phyloP scores from a whole-genome alignment of 2,797 vertebrate species.

The Melanotaenia trifasciata region DNA sequence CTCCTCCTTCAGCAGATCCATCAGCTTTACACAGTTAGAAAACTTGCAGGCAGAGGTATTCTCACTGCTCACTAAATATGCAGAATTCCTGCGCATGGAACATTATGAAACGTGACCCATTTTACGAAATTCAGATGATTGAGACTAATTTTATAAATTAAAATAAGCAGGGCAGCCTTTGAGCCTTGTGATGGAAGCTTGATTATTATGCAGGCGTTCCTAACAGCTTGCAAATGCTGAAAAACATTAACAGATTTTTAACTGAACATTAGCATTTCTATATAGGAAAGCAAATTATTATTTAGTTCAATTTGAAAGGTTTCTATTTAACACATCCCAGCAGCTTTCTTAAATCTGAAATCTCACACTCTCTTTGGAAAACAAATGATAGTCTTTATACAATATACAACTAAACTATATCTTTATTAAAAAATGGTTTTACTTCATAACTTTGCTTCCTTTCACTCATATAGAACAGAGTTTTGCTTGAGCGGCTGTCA shows the following conservation, averaged over 20 bases:
- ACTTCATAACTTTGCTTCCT: neutral
- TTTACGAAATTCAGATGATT: neutral
- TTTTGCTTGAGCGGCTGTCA: slow-evolving; percentile 76
- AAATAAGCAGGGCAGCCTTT: too few species aligned
- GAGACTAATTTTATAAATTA: too few species aligned
- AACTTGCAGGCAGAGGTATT: slow-evolving; percentile 83
- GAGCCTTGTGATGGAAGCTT: neutral
- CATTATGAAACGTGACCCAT: neutral
- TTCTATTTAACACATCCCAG: neutral
- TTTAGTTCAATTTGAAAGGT: neutral
- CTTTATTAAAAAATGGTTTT: neutral
- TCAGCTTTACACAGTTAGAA: slow-evolving; percentile 79
- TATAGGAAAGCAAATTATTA: too few species aligned
- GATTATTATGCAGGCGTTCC: too few species aligned
- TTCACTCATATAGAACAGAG: slow-evolving; percentile 70
- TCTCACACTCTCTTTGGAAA: neutral
- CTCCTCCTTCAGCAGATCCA: slow-evolving; percentile 79
- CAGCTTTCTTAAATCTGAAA: neutral
- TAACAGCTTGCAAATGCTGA: neutral
- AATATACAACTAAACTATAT: neutral
- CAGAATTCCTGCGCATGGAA: neutral
- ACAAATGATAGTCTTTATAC: neutral
- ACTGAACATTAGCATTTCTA: too few species aligned
- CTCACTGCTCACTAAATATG: neutral
- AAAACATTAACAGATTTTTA: neutral